Evolutionary conservation across 2,888 invertebrate species (phyloP).

Genomic region (Limnephilus auricula): DNA sequence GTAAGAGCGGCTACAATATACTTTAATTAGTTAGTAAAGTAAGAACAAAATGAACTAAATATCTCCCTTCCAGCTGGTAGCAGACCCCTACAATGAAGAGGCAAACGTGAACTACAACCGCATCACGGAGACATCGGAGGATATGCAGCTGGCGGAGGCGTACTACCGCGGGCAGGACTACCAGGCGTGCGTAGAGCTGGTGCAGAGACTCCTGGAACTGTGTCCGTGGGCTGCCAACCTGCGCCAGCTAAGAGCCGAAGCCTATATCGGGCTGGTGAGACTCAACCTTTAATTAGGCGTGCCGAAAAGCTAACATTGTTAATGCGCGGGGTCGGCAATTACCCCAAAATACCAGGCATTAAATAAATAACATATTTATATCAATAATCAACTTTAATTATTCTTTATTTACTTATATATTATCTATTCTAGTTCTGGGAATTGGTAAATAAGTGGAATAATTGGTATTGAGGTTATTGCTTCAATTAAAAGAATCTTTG

Average conservation of each 20-base stretch:
- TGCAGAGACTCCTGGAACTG: slow-evolving; percentile 85
- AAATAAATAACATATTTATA: too few species aligned
- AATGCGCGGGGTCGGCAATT: too few species aligned
- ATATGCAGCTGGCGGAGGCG: slow-evolving; percentile 78
- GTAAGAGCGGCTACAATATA: too few species aligned
- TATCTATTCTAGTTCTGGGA: too few species aligned
- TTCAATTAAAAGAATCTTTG: too few species aligned
- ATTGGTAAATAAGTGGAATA: too few species aligned
- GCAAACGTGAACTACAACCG: slow-evolving; percentile 83
- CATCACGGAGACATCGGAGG: slow-evolving; percentile 83
- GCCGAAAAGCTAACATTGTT: too few species aligned
- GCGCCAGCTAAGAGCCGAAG: slow-evolving; percentile 91
- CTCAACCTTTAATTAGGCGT: not conserved
- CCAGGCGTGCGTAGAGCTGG: slow-evolving; percentile 76
- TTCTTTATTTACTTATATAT: too few species aligned
- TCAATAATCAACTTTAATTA: too few species aligned
- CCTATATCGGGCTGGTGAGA: slow-evolving; percentile 82
- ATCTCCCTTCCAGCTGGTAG: slow-evolving; percentile 75
- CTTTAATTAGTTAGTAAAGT: not conserved
- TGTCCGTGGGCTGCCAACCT: slow-evolving; percentile 94
- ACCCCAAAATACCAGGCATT: too few species aligned
- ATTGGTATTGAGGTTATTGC: too few species aligned
- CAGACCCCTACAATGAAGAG: slow-evolving; percentile 88
- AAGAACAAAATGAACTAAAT: not conserved
- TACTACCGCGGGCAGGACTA: slow-evolving; percentile 77